Conservation (phyloP, 2,797 vertebrate species). For the Columba guinea region DNA sequence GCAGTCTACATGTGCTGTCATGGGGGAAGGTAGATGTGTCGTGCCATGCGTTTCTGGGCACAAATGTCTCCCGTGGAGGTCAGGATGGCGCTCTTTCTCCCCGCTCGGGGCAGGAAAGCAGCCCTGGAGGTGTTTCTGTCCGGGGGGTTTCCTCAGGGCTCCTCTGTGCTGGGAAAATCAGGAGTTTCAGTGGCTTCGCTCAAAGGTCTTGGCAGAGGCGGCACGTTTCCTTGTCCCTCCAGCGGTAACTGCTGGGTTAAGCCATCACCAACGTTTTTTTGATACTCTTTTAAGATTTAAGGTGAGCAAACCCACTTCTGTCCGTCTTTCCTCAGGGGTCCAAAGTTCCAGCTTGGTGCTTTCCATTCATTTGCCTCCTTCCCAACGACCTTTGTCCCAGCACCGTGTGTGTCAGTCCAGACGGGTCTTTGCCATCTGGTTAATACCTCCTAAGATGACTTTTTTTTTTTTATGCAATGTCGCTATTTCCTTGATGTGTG, state of each 20-base stretch:
- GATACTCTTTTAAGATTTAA: too few relatives aligned
- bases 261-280: neutral
- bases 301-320: neutral
- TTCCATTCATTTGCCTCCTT: neutral
- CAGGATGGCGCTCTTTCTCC: neutral
- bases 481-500: neutral
- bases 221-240: neutral
- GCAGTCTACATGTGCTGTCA: too few relatives aligned
- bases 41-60: neutral
- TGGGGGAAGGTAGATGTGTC: too few relatives aligned
- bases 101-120: neutral
- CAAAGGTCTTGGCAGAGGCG: neutral
- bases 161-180: neutral
- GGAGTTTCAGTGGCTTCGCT: neutral
- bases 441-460: too few relatives aligned
- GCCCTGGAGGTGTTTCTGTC: neutral
- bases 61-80: neutral
- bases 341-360: neutral
- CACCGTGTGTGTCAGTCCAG: accelerated
- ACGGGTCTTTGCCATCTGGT: neutral
- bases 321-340: neutral
- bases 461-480: neutral
- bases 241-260: neutral
- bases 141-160: neutral
- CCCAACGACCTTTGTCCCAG: neutral